phyloP scores from a whole-genome alignment of 2,797 vertebrate species.

The Okamejei kenojei region DNA sequence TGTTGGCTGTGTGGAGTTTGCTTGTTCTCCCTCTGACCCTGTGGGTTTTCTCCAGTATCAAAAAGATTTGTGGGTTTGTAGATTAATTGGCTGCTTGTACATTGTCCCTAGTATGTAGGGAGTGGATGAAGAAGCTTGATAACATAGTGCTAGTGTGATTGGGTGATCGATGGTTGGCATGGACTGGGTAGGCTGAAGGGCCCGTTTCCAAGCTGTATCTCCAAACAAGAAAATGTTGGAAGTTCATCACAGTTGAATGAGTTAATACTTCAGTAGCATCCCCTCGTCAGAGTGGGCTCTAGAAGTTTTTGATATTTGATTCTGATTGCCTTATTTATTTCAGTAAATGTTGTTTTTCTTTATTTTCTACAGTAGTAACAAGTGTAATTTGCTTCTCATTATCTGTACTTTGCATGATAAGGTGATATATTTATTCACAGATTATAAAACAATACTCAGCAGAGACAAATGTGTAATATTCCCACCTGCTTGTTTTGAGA shows the following conservation, averaged over 20 bases:
- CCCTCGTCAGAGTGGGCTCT: background rate
- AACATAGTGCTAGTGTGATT: too few species aligned
- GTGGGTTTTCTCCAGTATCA: too few species aligned
- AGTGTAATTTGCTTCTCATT: background rate
- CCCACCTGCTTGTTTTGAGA: conserved; percentile 14
- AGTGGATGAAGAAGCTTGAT: too few species aligned
- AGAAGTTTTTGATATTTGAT: background rate
- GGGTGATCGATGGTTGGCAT: too few species aligned
- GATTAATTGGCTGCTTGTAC: too few species aligned
- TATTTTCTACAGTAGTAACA: background rate
- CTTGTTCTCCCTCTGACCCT: too few species aligned
- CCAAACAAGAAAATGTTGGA: background rate
- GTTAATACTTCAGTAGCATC: background rate
- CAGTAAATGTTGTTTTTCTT: background rate
- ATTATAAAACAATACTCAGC: conserved; percentile 1
- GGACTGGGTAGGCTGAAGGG: too few species aligned
- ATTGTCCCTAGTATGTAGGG: too few species aligned
- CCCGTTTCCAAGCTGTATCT: too few species aligned
- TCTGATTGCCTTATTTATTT: background rate
- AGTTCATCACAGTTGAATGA: background rate
- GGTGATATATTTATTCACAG: conserved; percentile 10
- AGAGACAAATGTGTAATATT: background rate
- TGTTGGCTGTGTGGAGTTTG: too few species aligned
- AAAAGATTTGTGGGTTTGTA: too few species aligned
- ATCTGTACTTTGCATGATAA: background rate